Evolutionary conservation across 1,140 invertebrate species (phyloP), one percentile per base, ranked within the genome.

Genomic region (Diprion similis): DNA sequence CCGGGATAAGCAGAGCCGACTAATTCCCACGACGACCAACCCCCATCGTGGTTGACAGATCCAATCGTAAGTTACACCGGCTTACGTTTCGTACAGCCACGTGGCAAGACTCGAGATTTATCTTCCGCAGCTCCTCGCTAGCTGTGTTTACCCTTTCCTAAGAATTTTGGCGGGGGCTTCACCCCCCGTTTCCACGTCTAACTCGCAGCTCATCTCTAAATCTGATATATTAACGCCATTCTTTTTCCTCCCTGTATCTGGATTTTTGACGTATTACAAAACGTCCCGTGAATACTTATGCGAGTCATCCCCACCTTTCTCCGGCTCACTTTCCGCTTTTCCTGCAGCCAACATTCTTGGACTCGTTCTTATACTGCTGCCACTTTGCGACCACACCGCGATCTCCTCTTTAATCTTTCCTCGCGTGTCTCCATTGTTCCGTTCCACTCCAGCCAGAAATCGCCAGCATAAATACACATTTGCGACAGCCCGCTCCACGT

Each of bases 191-290:
- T 37, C 8, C 11, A 6, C 51, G 51, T 59, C 51, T 59, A 59
- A 59, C 24, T 37, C 51, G 51, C 51, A 17, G 51, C 51, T 59
- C 51, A 59, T 59, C 51, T 59, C 51, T 59, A 59, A 59, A 59
- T 76, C 66, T 67, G 74, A 73, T 80, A 77, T 77, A 80, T 79
- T 80, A 79, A 78, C 71, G 75, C 78, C 74, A 59, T 73, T 73
- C 73, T 73, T 70, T 65, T 75, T 69, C 71, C 76, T 74, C 74
- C 77, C 78, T 77, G 78, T 80, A 82, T 80, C 79, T 73, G 78
- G 77, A 80, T 82, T 78, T 82, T 73, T 78, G 79, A 82, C 79
- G 76, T 79, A 80, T 82, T 79, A 78, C 77, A 79, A 81, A 80
- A 78, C 80, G 79, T 73, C 75, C 78, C 75, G 78, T 79, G 80